Conservation (phyloP, 2,113 vertebrate genomes). For the Centropristis striata region DNA sequence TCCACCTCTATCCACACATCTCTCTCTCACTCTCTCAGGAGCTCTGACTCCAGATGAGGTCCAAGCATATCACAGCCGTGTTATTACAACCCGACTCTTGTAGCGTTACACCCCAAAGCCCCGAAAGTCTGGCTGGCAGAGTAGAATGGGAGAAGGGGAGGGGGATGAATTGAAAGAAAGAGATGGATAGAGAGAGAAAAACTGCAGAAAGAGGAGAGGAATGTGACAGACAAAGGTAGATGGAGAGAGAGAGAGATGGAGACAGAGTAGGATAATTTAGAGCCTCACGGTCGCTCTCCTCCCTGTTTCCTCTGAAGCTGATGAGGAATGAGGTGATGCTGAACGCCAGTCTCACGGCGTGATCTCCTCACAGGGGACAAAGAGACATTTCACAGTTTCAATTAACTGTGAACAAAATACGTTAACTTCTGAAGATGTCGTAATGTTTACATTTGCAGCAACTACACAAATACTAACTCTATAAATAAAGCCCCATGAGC, state of each 20-base stretch:
- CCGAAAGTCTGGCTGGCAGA: conserved; percentile 70
- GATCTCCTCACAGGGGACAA: conserved; percentile 47
- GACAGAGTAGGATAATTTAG: conserved; percentile 56
- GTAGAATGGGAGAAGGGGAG: conserved; percentile 43
- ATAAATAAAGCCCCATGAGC: not conserved
- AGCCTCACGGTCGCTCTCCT: conserved; percentile 47
- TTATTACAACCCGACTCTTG: conserved; percentile 74
- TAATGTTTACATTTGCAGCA: conserved; percentile 14
- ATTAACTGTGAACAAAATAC: conserved; percentile 22
- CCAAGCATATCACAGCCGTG: conserved; percentile 80
- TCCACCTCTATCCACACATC: conserved; percentile 64
- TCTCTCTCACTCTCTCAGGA: conserved; percentile 59
- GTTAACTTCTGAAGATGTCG: conserved; percentile 3
- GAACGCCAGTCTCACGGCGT: conserved; percentile 54
- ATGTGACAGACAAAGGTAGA: conserved; percentile 32
- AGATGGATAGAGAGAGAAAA: conserved; percentile 36
- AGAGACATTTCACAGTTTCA: conserved; percentile 49
- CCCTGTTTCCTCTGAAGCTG: conserved; percentile 57
- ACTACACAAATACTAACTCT: not conserved
- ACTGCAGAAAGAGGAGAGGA: conserved; percentile 32
- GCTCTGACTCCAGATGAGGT: conserved; percentile 57
- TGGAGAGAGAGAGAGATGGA: conserved; percentile 18
- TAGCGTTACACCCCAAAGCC: conserved; percentile 58
- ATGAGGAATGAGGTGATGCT: conserved; percentile 74
- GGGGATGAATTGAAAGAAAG: conserved; percentile 51